Evolutionary conservation across 1,140 invertebrate genomes (phyloP).

Genomic region (Choristoneura fumiferana): DNA sequence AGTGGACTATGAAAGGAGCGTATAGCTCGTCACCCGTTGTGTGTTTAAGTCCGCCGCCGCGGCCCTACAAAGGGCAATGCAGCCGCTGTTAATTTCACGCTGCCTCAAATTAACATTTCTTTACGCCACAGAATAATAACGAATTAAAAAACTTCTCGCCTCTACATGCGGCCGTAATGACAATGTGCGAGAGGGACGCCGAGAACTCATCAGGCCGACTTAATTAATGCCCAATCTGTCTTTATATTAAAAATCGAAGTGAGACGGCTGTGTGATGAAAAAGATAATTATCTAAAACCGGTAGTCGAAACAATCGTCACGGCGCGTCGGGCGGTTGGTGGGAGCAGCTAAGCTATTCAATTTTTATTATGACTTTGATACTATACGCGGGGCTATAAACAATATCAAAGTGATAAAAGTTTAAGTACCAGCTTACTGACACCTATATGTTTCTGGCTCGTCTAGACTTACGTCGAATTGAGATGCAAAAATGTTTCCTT

Average conservation of each 20-base stretch:
- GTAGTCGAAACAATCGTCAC: constrained; percentile 54
- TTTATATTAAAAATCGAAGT: constrained; percentile 72
- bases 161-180: constrained; percentile 73
- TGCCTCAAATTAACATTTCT: constrained; percentile 79
- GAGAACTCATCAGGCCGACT: constrained; percentile 70
- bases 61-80: constrained; percentile 70
- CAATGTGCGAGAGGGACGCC: constrained; percentile 45
- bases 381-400: constrained; percentile 2
- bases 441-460: too few relatives aligned
- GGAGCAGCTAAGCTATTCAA: constrained; percentile 34
- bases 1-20: constrained; percentile 61
- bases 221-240: constrained; percentile 76
- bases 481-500: too few relatives aligned
- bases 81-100: constrained; percentile 78
- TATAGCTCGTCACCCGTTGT: constrained; percentile 71
- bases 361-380: constrained; percentile 35
- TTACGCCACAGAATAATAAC: constrained; percentile 77
- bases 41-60: constrained; percentile 72
- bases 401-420: constrained; percentile 11
- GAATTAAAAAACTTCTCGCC: constrained; percentile 76
- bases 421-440: neutral
- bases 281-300: constrained; percentile 47
- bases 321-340: constrained; percentile 34
- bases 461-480: too few relatives aligned
- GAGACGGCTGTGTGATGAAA: constrained; percentile 20